phyloP scores from a whole-genome alignment of 2,113 vertebrate genomes.

The Pycnonotus jocosus region DNA sequence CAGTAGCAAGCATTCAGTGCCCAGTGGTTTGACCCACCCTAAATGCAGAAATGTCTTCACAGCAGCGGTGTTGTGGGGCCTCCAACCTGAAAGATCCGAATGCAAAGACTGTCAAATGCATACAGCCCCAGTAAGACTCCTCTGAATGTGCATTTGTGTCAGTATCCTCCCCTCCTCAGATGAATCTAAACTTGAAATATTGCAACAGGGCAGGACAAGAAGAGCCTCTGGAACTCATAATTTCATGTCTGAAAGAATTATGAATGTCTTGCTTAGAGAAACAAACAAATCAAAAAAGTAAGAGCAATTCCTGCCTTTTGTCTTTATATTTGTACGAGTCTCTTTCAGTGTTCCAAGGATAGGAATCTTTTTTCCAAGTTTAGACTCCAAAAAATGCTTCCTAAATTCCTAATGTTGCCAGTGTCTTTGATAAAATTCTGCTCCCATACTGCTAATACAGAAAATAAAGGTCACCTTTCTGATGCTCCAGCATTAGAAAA shows the following conservation, averaged over 20 bases:
- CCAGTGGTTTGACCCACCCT: neutral
- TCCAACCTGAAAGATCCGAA: neutral
- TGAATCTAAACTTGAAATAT: neutral
- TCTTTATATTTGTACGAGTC: neutral
- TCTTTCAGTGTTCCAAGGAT: neutral
- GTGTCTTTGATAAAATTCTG: neutral
- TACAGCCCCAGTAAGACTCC: neutral
- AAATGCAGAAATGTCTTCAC: neutral
- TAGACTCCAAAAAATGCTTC: neutral
- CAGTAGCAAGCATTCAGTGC: neutral
- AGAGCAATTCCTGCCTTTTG: neutral
- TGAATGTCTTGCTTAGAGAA: neutral
- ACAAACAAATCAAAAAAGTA: neutral
- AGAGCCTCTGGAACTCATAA: neutral
- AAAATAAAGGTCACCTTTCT: neutral
- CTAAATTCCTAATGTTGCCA: neutral
- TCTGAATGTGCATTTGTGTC: neutral
- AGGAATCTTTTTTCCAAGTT: neutral
- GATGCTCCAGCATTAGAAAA: neutral
- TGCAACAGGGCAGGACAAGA: neutral
- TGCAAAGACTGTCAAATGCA: neutral
- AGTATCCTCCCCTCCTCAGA: neutral
- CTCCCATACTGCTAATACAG: neutral
- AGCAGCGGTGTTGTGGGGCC: neutral
- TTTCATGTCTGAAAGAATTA: neutral